phyloP scores from a whole-genome alignment of 2,888 invertebrate species.

The Phaonia tiefii region DNA sequence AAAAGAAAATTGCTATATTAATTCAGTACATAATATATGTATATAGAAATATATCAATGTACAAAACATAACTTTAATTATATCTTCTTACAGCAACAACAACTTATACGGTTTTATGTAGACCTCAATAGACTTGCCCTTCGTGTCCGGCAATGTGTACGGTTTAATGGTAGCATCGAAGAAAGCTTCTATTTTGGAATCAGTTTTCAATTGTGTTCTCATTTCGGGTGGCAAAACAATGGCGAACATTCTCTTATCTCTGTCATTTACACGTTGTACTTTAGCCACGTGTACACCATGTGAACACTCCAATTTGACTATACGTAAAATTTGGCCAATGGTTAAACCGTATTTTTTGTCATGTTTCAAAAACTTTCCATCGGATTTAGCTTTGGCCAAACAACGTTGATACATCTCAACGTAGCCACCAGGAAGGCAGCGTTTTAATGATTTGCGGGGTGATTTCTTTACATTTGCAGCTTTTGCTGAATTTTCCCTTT shows the following conservation, averaged over 20 bases:
- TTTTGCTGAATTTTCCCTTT: conserved; percentile 47
- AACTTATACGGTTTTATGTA: conserved; percentile 68
- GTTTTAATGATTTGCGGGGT: conserved; percentile 32
- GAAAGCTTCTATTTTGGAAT: conserved; percentile 66
- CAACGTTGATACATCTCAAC: conserved; percentile 55
- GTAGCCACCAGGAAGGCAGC: conserved; percentile 62
- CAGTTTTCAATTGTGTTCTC: conserved; percentile 48
- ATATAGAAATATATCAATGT: too few relatives aligned
- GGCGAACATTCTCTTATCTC: conserved; percentile 7
- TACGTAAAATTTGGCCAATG: conserved; percentile 46
- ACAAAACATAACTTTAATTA: neutral
- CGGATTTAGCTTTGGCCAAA: conserved; percentile 48
- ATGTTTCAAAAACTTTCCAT: conserved; percentile 62
- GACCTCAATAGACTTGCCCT: conserved; percentile 12
- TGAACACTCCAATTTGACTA: conserved; percentile 50
- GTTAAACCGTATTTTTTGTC: conserved; percentile 66
- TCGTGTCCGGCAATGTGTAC: conserved; percentile 42
- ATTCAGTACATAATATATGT: too few relatives aligned
- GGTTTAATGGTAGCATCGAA: conserved; percentile 55
- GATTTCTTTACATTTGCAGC: neutral
- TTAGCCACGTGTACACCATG: conserved; percentile 66
- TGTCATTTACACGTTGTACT: conserved; percentile 44
- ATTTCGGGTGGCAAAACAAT: conserved; percentile 58
- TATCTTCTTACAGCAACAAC: conserved; percentile 57
- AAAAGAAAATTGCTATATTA: too few relatives aligned